Percentiles rank a stretch among this genome's conserved stretches.
These are phyloP conservation scores for Hydrozoanthus gracilis DNA, from an alignment of 92 coral and sea anemone species.

Conservation along the genomic window DNA sequence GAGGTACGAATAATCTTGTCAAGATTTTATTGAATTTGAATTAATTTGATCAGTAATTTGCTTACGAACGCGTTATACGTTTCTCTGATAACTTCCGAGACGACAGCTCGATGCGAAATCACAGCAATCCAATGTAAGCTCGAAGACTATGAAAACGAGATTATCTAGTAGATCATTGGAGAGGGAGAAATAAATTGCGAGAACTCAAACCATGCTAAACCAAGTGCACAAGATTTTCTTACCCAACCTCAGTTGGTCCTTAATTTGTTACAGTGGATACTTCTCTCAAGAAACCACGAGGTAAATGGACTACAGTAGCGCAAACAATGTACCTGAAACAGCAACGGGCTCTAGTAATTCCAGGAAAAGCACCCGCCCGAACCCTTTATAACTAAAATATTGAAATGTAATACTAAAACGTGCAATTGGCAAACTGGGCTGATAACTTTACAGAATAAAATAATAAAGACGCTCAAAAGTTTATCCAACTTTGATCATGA, in stretches of 20 bases:
- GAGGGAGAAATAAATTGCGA: no score
- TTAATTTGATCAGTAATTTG: not conserved
- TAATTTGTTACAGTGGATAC: conserved; percentile 4
- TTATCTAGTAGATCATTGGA: no score
- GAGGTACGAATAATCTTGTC: no score
- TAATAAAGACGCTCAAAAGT: no score
- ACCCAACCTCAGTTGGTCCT: not conserved
- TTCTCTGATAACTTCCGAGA: conserved; percentile 1
- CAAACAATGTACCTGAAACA: conserved; percentile 4
- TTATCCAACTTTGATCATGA: no score
- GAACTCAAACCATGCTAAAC: no score
- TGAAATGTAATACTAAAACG: not conserved
- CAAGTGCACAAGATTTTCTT: no score
- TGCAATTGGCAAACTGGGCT: no score
- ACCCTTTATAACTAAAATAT: no score
- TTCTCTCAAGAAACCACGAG: conserved; percentile 3
- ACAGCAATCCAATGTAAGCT: conserved; percentile 2
- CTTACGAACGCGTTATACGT: not conserved
- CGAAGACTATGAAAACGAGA: conserved; percentile 8
- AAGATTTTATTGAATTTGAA: no score
- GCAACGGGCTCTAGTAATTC: not conserved
- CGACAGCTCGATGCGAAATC: conserved; percentile 10
- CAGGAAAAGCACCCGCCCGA: not conserved
- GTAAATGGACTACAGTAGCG: conserved; percentile 9
- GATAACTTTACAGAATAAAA: no score